Evolutionary conservation across 2,888 invertebrate species (phyloP), one percentile per base, ranked within the genome.

Genomic region (Malthinus flaveolus): DNA sequence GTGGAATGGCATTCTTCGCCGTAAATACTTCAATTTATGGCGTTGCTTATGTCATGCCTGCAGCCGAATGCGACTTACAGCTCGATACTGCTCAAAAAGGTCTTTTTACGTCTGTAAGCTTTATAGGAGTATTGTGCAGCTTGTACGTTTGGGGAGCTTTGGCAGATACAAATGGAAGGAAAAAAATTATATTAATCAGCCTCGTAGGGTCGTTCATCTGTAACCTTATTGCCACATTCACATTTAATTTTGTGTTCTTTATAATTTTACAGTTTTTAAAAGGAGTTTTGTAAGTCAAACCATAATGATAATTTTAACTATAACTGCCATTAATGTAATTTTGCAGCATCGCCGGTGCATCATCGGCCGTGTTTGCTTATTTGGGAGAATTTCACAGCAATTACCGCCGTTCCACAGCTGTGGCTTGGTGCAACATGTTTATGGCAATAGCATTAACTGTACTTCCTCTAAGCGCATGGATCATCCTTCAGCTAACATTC

Each of bases 91-190:
- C 83, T 57, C 83, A 88, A 70, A 84, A 88, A 61, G 90, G 90
- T 0, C 79, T 86, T 13, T 82, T 91, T 56, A 90, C 88, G 68
- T 86, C 88, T 69, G 84, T 85, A 0, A 88, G 89, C 62, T 85
- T 90, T 79, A 79, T 86, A 39, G 90, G 89, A 63, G 85, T 89
- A 31, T 86, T 87, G 34, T 65, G 87, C 9, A 91, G 90, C 45
- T 88, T 91, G 0, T 88, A 89, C 76, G 76, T 91, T 53, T 91
- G 92, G 90, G 93, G 93, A 45, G 84, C 87, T 65, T 73, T 91
- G 61, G 89, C 91, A 0, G 93, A 93, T 76, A 85, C 86, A 46
- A 73, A 83, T 59, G 93, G 93, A 0, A 82, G 93, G 1, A 82
- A 86, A 9, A 83, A 81, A 8, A 81, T 85, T 2, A 59, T 67